Conservation (phyloP, 1,140 invertebrate genomes). For the Cherax destructor region DNA sequence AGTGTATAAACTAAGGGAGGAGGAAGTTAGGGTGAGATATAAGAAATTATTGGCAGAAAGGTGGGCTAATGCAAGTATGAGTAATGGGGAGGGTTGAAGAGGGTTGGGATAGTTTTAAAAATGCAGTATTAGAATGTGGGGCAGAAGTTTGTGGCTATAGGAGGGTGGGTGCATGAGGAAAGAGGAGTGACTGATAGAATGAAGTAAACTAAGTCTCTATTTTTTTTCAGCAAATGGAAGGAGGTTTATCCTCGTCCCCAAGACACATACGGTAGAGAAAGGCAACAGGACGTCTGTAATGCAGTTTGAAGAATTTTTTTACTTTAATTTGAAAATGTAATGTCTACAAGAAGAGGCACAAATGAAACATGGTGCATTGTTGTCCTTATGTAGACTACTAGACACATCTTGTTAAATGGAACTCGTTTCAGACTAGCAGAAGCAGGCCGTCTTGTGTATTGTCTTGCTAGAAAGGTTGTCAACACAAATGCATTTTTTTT, state of each 20-base stretch:
- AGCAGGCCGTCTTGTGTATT: background rate
- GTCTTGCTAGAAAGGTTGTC: background rate
- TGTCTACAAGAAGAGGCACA: background rate
- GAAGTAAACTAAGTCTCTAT: background rate
- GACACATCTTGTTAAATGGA: background rate
- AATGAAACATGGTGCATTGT: background rate
- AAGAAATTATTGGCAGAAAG: too few relatives aligned
- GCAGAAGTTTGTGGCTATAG: too few relatives aligned
- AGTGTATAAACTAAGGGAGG: too few relatives aligned
- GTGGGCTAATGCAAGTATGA: too few relatives aligned
- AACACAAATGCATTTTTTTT: background rate
- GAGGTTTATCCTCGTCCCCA: constrained; percentile 24
- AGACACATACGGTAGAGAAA: constrained; percentile 41
- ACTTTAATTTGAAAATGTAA: background rate
- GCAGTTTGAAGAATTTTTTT: background rate
- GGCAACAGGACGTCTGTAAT: background rate
- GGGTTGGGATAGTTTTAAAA: too few relatives aligned
- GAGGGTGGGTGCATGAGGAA: too few relatives aligned
- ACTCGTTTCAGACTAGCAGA: background rate
- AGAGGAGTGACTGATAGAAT: too few relatives aligned
- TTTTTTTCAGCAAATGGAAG: constrained; percentile 34
- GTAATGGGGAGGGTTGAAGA: too few relatives aligned
- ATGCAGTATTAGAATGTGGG: too few relatives aligned
- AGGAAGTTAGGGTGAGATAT: too few relatives aligned
- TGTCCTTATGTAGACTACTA: background rate